Conservation (phyloP, 2,888 invertebrate species). For the Crossocerus cetratus region DNA sequence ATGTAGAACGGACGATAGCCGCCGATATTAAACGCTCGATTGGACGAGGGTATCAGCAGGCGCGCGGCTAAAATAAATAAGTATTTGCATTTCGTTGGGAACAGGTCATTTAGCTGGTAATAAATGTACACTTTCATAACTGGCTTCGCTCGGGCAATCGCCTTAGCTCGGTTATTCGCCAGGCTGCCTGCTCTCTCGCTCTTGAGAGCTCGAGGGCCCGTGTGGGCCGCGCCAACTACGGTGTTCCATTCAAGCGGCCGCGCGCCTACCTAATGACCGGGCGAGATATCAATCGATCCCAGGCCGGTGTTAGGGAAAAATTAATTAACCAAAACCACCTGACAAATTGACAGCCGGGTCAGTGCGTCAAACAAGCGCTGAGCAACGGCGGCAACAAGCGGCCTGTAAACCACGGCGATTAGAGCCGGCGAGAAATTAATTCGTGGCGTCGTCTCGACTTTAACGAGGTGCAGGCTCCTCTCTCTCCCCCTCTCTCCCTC, state of each 20-base stretch:
- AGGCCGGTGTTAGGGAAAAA: slow-evolving; percentile 7
- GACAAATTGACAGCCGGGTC: slow-evolving; percentile 9
- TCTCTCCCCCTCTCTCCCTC: background rate
- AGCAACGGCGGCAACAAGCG: background rate
- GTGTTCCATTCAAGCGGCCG: too few species aligned
- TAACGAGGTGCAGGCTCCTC: slow-evolving; percentile 25
- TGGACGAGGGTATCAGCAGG: background rate
- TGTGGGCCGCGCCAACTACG: too few species aligned
- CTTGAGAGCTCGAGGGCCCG: too few species aligned
- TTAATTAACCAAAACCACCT: slow-evolving; percentile 13
- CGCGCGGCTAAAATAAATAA: background rate
- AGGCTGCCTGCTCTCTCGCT: too few species aligned
- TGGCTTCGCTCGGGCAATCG: slow-evolving; percentile 14
- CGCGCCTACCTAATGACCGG: background rate
- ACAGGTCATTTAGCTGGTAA: slow-evolving; percentile 18
- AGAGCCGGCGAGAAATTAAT: slow-evolving; percentile 18
- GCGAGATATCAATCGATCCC: slow-evolving; percentile 4
- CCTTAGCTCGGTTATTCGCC: background rate
- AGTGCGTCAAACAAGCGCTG: background rate
- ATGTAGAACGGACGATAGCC: background rate
- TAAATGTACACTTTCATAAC: slow-evolving; percentile 40
- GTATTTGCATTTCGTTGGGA: background rate
- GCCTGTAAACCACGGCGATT: slow-evolving; percentile 8
- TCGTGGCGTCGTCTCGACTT: slow-evolving; percentile 22
- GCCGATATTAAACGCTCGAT: background rate